Base-by-base conservation (phyloP, 2,888 invertebrate species). In the Drosophila siamana region DNA sequence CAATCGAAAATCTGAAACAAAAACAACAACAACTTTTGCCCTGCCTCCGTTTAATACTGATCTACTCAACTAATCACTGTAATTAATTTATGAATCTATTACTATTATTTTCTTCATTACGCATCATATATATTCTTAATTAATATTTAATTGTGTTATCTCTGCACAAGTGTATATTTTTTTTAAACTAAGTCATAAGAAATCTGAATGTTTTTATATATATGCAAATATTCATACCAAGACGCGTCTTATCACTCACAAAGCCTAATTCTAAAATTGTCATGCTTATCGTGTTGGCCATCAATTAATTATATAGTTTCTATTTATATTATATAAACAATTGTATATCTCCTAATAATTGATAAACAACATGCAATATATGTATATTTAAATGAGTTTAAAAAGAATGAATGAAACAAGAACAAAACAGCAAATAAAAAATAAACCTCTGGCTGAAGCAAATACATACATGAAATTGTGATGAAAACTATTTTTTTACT, bases 311-410 rank as follows among this genome's bases (percentile, higher is more conserved):
- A 66, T 74, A 80, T 74, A 86, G 57, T 62, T 66, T 66, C 16
- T 68, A 56, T 44, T 57, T 43, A 59, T 55, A 60, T 60, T 54
- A 63, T 41, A 66, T 57, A 48, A 54, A 54, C 52, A 62, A 70
- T 46, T 65, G 70, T 85, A 85, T 86, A 81, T 72, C 68, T 76
- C 69, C 56, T 63, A 54, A 69, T 66, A 60, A 66, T 79, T 56
- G 60, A 63, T 82, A 56, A 74, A 64, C 63, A 64, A 73, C 30
- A 68, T 82, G 89, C 88, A 87, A 88, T 84, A 77, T 74, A 69
- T 86, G 72, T 88, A 67, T 69, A 77, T 65, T 83, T 63, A 61
- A 72, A 68, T 66, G 65, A 68, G 75, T 83, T 74, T 26, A 64
- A 54, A 61, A 50, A 48, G 38, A 72, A 67, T 48, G 38, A 69